phyloP scores from a whole-genome alignment of 2,113 vertebrate species.

The Agelaius tricolor region DNA sequence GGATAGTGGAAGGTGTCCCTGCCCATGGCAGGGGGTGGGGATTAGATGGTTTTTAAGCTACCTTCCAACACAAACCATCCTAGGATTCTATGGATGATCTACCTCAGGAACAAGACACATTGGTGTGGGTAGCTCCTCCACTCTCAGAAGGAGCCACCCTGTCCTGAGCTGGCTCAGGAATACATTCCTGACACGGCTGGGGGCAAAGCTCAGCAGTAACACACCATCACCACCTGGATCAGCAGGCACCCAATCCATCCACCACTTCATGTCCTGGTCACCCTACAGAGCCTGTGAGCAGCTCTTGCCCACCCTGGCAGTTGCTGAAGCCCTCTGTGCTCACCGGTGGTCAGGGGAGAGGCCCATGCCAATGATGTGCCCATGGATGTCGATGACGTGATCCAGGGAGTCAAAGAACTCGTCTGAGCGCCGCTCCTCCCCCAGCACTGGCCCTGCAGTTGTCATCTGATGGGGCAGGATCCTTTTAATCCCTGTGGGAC shows the following conservation, averaged over 20 bases:
- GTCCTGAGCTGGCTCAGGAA: neutral
- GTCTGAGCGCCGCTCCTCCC: slow-evolving; percentile 86
- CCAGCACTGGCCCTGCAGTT: slow-evolving; percentile 88
- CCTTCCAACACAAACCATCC: neutral
- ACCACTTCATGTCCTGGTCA: neutral
- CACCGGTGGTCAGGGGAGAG: slow-evolving; percentile 97
- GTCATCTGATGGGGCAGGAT: slow-evolving; percentile 98
- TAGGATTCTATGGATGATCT: neutral
- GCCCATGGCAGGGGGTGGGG: neutral
- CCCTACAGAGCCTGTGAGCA: neutral
- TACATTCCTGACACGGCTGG: rapidly evolving
- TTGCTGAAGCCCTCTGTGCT: rapidly evolving
- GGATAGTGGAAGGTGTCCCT: neutral
- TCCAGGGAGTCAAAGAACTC: slow-evolving; percentile 96
- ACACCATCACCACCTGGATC: neutral
- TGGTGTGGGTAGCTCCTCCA: neutral
- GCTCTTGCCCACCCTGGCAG: neutral
- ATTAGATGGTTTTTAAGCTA: neutral
- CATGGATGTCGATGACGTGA: slow-evolving; percentile 94
- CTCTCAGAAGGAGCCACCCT: neutral
- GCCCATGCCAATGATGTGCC: slow-evolving; percentile 97
- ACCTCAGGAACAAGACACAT: neutral
- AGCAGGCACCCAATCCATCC: neutral
- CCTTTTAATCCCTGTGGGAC: slow-evolving; percentile 87
- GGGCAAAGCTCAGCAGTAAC: neutral